phyloP scores from a whole-genome alignment of 2,888 invertebrate genomes.

The Hypomecis atomaria region DNA sequence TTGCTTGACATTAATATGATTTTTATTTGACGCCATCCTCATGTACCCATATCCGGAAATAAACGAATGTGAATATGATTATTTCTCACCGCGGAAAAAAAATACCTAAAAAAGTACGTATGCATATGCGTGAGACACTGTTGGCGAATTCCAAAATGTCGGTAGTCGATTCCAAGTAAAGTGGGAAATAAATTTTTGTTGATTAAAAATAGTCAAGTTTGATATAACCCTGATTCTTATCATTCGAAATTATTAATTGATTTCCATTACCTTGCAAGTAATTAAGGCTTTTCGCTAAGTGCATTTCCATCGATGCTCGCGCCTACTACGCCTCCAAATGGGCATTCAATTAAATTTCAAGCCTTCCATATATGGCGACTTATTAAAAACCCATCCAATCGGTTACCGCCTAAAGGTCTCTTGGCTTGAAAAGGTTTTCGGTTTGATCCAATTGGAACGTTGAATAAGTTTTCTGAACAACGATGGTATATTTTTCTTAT shows the following conservation, averaged over 20 bases:
- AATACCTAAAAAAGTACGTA: no score
- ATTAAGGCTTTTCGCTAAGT: conserved; percentile 45
- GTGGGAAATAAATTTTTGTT: no score
- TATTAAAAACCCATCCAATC: conserved; percentile 65
- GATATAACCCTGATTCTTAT: background rate
- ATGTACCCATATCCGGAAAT: no score
- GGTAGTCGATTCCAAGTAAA: no score
- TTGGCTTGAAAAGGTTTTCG: conserved; percentile 40
- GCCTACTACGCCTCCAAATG: conserved; percentile 43
- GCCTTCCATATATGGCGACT: conserved; percentile 52
- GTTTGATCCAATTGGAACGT: conserved; percentile 49
- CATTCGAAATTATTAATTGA: conserved; percentile 28
- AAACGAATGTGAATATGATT: no score
- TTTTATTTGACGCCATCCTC: no score
- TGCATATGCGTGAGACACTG: no score
- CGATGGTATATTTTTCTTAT: no score
- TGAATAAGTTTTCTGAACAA: conserved; percentile 29
- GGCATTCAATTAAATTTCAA: conserved; percentile 59
- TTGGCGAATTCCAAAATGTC: no score
- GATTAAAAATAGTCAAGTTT: no score
- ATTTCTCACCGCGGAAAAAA: no score
- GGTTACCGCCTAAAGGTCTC: conserved; percentile 56
- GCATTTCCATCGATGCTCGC: conserved; percentile 40
- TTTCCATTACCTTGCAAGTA: conserved; percentile 40
- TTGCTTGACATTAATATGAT: no score